Conservation (phyloP, 1,140 invertebrate species). For the Heliconius hewitsoni region DNA sequence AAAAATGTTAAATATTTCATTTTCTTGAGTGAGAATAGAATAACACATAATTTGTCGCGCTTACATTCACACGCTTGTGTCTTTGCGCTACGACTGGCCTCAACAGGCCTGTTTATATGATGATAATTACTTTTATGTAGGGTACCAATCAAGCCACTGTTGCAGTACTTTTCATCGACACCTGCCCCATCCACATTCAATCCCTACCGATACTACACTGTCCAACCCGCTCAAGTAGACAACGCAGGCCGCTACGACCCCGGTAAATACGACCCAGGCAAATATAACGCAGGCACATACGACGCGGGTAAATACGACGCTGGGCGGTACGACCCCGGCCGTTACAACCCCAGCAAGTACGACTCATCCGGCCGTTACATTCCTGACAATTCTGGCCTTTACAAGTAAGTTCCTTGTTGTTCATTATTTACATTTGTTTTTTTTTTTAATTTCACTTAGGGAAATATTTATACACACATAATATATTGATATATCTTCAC, state of each 20-base stretch:
- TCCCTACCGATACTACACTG: conserved; percentile 27
- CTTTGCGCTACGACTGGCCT: too few relatives aligned
- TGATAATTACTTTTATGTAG: conserved; percentile 17
- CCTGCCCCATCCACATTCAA: conserved; percentile 21
- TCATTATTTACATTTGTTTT: too few relatives aligned
- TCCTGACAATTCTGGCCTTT: conserved; percentile 57
- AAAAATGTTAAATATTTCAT: too few relatives aligned
- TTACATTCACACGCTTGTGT: too few relatives aligned
- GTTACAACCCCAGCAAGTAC: conserved; percentile 49
- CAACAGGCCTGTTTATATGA: background rate
- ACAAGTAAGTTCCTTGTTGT: conserved; percentile 53
- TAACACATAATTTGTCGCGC: too few relatives aligned
- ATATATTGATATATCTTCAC: too few relatives aligned
- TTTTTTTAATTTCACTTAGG: too few relatives aligned
- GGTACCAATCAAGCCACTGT: conserved; percentile 19
- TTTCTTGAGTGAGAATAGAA: too few relatives aligned
- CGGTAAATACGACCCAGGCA: conserved; percentile 24
- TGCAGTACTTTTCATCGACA: conserved; percentile 4
- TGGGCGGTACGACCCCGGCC: conserved; percentile 40
- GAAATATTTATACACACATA: too few relatives aligned
- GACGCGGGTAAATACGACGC: conserved; percentile 41
- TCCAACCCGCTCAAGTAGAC: conserved; percentile 8
- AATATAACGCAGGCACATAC: conserved; percentile 34
- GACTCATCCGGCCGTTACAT: conserved; percentile 58
- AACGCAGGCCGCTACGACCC: conserved; percentile 33